A percentile compares a stretch with the other conserved stretches of the same genome.
Conservation (phyloP, 2,888 invertebrate genomes). For the Oeneis ivallda region DNA sequence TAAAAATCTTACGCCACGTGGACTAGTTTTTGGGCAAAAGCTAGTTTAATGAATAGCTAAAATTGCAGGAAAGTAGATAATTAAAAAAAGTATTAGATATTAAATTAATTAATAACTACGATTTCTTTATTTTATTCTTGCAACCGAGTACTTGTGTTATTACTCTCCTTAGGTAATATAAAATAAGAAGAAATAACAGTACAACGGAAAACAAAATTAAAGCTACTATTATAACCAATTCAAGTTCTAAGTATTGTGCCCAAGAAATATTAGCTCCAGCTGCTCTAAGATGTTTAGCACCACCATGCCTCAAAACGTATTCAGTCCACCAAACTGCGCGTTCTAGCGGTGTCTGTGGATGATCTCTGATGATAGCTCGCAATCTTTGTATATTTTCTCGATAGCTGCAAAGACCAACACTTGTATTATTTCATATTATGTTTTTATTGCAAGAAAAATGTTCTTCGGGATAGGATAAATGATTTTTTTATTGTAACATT, state of each 20-base stretch:
- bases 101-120: background rate
- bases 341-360: conserved; percentile 41
- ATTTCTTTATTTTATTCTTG: background rate
- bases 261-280: conserved; percentile 45
- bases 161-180: background rate
- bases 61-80: too few species aligned
- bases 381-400: conserved; percentile 38
- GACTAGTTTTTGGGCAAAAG: too few species aligned
- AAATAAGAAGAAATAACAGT: conserved; percentile 18
- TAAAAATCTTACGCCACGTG: too few species aligned
- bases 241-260: conserved; percentile 36
- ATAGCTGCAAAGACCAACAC: conserved; percentile 38
- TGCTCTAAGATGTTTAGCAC: conserved; percentile 44
- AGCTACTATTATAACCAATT: conserved; percentile 20
- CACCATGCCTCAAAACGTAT: conserved; percentile 47
- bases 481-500: background rate
- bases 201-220: background rate
- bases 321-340: conserved; percentile 45
- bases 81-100: too few species aligned
- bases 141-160: background rate
- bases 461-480: too few species aligned
- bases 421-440: background rate
- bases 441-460: background rate
- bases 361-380: conserved; percentile 42
- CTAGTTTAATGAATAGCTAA: too few species aligned